phyloP scores from a whole-genome alignment of 2,113 vertebrate species.

The Passer domesticus region DNA sequence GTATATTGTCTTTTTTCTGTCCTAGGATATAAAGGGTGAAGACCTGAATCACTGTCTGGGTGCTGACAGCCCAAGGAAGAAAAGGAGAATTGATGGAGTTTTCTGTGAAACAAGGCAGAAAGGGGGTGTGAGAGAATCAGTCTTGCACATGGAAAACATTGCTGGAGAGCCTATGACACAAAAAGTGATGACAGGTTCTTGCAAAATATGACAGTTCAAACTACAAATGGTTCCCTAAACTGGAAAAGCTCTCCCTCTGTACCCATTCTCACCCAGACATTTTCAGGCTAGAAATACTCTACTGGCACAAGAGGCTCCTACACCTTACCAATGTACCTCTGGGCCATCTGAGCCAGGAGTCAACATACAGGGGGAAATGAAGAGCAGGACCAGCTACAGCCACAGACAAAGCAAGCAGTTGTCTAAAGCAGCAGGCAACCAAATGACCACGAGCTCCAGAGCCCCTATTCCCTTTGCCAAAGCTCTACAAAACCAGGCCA shows the following conservation, averaged over 20 bases:
- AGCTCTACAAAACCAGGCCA: neutral
- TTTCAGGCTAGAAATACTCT: neutral
- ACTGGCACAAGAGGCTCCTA: neutral
- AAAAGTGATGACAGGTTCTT: constrained; percentile 55
- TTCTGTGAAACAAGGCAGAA: constrained; percentile 22
- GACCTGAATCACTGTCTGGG: neutral
- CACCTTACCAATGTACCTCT: neutral
- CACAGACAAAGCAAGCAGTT: neutral
- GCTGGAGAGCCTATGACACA: constrained; percentile 25
- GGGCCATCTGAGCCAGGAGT: neutral
- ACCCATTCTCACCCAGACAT: neutral
- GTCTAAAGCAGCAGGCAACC: neutral
- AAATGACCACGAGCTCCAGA: neutral
- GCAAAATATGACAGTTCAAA: constrained; percentile 32
- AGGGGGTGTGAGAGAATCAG: neutral
- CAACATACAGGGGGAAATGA: neutral
- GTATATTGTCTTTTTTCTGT: neutral
- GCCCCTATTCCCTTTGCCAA: neutral
- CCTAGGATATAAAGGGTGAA: neutral
- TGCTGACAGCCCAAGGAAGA: neutral
- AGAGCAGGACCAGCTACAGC: neutral
- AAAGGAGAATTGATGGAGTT: neutral
- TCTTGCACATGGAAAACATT: constrained; percentile 50
- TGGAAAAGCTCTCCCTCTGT: constrained; percentile 13
- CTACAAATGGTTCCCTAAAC: constrained; percentile 26